A percentile compares a stretch with the other conserved stretches of the same genome.
Evolutionary conservation across 2,113 vertebrate species (phyloP).

Genomic region (Vidua chalybeata): DNA sequence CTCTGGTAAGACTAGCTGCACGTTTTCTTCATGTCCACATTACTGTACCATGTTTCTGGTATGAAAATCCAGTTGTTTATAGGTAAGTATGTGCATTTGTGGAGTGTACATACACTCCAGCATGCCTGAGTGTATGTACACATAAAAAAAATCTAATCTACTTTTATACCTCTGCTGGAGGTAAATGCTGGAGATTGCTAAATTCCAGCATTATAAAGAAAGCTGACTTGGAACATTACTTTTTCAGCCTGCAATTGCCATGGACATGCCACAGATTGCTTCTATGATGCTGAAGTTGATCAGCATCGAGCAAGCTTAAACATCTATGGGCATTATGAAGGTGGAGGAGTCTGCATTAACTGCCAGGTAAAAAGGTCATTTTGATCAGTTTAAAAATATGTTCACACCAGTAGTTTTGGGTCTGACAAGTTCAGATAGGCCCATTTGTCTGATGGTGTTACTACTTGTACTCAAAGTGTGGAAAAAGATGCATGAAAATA

Average conservation of each 20-base stretch:
- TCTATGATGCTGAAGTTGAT: slow-evolving; percentile 87
- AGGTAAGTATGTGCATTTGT: not conserved
- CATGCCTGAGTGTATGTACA: not conserved
- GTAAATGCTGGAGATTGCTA: not conserved
- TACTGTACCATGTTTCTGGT: not conserved
- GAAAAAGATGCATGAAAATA: not conserved
- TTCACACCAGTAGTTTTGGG: not conserved
- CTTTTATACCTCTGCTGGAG: not conserved
- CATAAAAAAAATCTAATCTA: not conserved
- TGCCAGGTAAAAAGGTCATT: slow-evolving; percentile 85
- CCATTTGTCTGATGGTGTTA: not conserved
- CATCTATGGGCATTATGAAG: slow-evolving; percentile 79
- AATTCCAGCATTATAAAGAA: not conserved
- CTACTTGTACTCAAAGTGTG: not conserved
- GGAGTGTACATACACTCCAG: too few species aligned
- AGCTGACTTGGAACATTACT: not conserved
- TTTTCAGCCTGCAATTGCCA: slow-evolving; percentile 92
- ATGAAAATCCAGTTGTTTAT: not conserved
- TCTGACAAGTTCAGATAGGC: not conserved
- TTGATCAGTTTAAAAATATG: not conserved
- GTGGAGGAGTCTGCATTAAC: slow-evolving; percentile 91
- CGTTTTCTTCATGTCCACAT: not conserved
- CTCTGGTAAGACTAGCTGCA: not conserved
- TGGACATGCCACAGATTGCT: slow-evolving; percentile 88
- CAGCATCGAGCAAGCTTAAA: slow-evolving; percentile 82